A percentile compares a stretch with the other conserved stretches of the same genome.
Conservation (phyloP, 2,888 invertebrate genomes). For the Hydrotaea cyrtoneurina region DNA sequence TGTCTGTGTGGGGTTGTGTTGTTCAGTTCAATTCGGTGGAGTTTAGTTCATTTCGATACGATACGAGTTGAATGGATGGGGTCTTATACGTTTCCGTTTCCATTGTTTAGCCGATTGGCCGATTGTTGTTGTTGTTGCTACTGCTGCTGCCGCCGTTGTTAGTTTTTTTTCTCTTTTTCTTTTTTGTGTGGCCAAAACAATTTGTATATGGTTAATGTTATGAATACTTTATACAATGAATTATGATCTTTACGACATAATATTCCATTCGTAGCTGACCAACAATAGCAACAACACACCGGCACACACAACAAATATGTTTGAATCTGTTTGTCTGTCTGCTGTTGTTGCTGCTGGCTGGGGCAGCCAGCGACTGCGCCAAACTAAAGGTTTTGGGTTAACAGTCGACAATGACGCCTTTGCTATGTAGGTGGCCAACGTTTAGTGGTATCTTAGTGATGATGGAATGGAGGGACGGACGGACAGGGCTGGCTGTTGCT, state of each 20-base stretch:
- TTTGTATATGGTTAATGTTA: slow-evolving; percentile 66
- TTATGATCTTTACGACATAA: slow-evolving; percentile 67
- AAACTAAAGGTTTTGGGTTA: neutral
- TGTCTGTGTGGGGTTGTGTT: neutral
- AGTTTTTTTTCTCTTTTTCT: slow-evolving; percentile 32
- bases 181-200: slow-evolving; percentile 63
- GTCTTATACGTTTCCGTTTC: slow-evolving; percentile 47
- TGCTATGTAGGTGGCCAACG: slow-evolving; percentile 25
- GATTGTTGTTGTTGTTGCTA: slow-evolving; percentile 2
- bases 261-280: slow-evolving; percentile 53
- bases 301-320: slow-evolving; percentile 25
- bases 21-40: neutral
- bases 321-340: neutral
- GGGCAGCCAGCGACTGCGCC: neutral
- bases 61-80: neutral
- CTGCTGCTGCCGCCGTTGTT: slow-evolving; percentile 1
- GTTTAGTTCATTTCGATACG: neutral
- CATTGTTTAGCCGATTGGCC: slow-evolving; percentile 53
- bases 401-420: neutral
- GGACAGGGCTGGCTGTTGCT: neutral
- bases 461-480: neutral
- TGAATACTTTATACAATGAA: slow-evolving; percentile 67
- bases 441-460: slow-evolving; percentile 19
- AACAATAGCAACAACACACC: slow-evolving; percentile 27
- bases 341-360: neutral